These are phyloP conservation scores for Dascillus cervinus DNA, from an alignment of 2,888 invertebrate species.

Conservation along the genomic window DNA sequence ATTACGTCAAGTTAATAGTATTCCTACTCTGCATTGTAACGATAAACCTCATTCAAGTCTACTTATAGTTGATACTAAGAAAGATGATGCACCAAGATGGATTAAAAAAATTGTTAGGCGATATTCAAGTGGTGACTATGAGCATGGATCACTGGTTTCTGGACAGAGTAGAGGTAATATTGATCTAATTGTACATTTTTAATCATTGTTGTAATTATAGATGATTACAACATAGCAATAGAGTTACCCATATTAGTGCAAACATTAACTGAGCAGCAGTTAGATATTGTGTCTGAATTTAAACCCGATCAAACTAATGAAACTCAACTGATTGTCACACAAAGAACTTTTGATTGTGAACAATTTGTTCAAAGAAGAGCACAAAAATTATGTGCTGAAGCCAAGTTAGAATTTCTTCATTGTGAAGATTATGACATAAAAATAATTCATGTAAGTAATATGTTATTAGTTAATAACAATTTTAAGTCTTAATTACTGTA, in stretches of 20 bases:
- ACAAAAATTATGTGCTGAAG: slow-evolving; percentile 38
- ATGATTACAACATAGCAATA: slow-evolving; percentile 42
- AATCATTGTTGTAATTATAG: slow-evolving; percentile 21
- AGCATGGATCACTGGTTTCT: slow-evolving; percentile 40
- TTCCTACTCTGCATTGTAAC: slow-evolving; percentile 23
- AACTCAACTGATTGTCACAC: slow-evolving; percentile 39
- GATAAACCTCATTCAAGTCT: slow-evolving; percentile 27
- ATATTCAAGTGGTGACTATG: slow-evolving; percentile 41
- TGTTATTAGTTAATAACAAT: not conserved
- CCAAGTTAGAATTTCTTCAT: slow-evolving; percentile 37
- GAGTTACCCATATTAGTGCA: slow-evolving; percentile 41
- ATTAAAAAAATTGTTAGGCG: slow-evolving; percentile 41
- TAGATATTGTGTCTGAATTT: slow-evolving; percentile 39
- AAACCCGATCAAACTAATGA: slow-evolving; percentile 38
- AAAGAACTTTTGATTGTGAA: slow-evolving; percentile 41
- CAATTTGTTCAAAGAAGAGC: slow-evolving; percentile 41
- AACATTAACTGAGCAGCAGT: slow-evolving; percentile 37
- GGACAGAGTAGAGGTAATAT: slow-evolving; percentile 40
- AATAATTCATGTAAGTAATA: slow-evolving; percentile 36
- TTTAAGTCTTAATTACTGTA: slow-evolving; percentile 1
- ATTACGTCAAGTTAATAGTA: slow-evolving; percentile 30
- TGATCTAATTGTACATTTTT: not conserved
- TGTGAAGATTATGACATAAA: slow-evolving; percentile 43
- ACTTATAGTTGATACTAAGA: slow-evolving; percentile 37
- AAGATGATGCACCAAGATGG: slow-evolving; percentile 37